Percentiles rank a stretch among this genome's conserved stretches.
These are phyloP conservation scores for Littorina saxatilis DNA, from an alignment of 1,140 invertebrate genomes.

Conservation along the genomic window DNA sequence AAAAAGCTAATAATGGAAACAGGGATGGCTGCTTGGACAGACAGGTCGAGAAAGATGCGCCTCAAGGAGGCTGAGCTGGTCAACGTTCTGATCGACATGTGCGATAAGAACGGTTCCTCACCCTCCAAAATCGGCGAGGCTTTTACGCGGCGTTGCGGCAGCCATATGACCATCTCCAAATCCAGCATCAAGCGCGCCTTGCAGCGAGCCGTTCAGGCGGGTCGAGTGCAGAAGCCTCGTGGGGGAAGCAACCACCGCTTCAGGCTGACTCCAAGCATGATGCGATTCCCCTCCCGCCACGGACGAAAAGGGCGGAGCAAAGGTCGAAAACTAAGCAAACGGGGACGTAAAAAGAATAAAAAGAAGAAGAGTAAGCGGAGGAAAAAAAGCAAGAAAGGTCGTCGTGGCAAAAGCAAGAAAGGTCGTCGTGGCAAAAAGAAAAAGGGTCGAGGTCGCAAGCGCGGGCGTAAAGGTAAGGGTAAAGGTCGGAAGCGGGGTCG, in stretches of 20 bases:
- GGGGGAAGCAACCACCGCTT: background rate
- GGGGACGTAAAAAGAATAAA: background rate
- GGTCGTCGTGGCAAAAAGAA: background rate
- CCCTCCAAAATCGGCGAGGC: background rate
- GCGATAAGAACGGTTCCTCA: background rate
- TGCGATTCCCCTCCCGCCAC: background rate
- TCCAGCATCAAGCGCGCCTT: background rate
- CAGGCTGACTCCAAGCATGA: background rate
- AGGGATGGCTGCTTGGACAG: background rate
- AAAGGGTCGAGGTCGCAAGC: background rate
- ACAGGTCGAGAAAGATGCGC: background rate
- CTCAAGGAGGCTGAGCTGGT: constrained; percentile 2
- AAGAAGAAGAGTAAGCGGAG: background rate
- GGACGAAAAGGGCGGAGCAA: background rate
- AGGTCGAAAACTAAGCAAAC: background rate
- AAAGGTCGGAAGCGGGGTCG: background rate
- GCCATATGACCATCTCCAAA: background rate
- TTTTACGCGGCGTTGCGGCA: background rate
- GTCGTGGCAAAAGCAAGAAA: background rate
- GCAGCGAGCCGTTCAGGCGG: background rate
- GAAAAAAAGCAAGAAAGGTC: background rate
- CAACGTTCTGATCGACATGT: background rate
- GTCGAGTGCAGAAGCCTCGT: background rate
- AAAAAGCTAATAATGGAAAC: background rate
- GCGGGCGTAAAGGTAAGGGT: background rate